Conservation (phyloP, 2,888 invertebrate genomes). For the Itoplectis maculator region DNA sequence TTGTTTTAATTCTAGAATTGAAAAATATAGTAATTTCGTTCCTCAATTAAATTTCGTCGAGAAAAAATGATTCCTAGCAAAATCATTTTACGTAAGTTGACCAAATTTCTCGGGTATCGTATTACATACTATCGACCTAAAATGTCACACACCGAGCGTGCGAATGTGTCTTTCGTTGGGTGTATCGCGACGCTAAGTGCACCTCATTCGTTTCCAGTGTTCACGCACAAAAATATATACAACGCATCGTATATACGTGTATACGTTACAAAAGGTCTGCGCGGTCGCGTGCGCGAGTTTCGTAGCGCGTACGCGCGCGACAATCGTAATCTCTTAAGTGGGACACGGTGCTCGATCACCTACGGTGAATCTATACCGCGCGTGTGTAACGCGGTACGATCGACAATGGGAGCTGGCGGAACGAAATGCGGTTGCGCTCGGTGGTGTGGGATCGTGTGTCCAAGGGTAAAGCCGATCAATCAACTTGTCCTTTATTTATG, state of each 20-base stretch:
- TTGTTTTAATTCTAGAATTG: no score
- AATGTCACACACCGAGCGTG: slow-evolving; percentile 25
- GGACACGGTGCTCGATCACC: slow-evolving; percentile 63
- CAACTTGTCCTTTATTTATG: slow-evolving; percentile 67
- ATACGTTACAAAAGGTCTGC: slow-evolving; percentile 2
- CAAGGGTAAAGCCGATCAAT: slow-evolving; percentile 68
- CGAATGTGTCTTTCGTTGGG: slow-evolving; percentile 20
- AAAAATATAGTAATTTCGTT: no score
- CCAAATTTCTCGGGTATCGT: background rate
- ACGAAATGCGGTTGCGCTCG: slow-evolving; percentile 71
- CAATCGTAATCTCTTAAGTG: slow-evolving; percentile 57
- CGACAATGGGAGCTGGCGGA: slow-evolving; percentile 71
- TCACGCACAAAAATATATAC: background rate
- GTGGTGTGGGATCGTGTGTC: slow-evolving; percentile 61
- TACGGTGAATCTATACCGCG: slow-evolving; percentile 2
- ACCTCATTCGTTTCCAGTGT: background rate
- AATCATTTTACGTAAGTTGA: background rate
- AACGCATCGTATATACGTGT: no score
- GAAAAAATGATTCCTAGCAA: no score
- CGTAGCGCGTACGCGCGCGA: slow-evolving; percentile 2
- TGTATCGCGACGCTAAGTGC: slow-evolving; percentile 13
- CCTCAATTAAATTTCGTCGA: no score
- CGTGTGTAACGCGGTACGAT: background rate
- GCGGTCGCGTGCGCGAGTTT: slow-evolving; percentile 2
- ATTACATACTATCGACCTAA: background rate